These are phyloP conservation scores for Cydia amplana DNA, from an alignment of 1,140 invertebrate genomes.

Conservation along the genomic window DNA sequence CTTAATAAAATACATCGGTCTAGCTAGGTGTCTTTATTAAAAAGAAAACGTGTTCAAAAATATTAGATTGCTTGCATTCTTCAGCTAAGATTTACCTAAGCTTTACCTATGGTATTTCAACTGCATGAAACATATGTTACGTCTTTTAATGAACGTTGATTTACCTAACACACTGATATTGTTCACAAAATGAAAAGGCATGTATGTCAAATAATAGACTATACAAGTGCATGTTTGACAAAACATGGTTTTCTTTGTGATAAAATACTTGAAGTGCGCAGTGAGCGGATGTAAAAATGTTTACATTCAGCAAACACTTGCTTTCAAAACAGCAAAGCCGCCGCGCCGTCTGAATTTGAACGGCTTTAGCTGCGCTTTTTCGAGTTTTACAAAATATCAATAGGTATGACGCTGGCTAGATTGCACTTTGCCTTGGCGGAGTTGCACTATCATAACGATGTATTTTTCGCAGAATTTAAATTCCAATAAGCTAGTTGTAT, in stretches of 20 bases:
- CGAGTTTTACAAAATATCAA: slow-evolving; percentile 8
- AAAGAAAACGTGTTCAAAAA: too few species aligned
- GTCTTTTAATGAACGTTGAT: too few species aligned
- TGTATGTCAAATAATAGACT: background rate
- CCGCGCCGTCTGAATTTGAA: background rate
- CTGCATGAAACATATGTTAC: too few species aligned
- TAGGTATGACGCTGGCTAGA: slow-evolving; percentile 7
- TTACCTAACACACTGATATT: too few species aligned
- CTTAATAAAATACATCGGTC: too few species aligned
- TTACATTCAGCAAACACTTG: slow-evolving; percentile 24
- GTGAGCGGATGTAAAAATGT: slow-evolving; percentile 17
- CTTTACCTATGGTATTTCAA: too few species aligned
- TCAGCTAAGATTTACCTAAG: too few species aligned
- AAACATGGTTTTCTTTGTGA: slow-evolving; percentile 12
- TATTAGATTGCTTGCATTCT: too few species aligned
- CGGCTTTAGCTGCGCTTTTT: slow-evolving; percentile 21
- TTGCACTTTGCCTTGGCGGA: background rate
- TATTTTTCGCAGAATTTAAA: background rate
- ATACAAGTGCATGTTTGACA: background rate
- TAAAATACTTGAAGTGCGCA: slow-evolving; percentile 21
- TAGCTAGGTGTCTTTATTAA: too few species aligned
- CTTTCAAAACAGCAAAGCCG: slow-evolving; percentile 30
- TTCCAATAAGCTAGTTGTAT: background rate
- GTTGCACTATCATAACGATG: background rate
- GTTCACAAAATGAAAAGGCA: background rate